A percentile compares a stretch with the other conserved stretches of the same genome.
Evolutionary conservation across 1,140 invertebrate genomes (phyloP).

Genomic region (Ceratosolen fusciceps): DNA sequence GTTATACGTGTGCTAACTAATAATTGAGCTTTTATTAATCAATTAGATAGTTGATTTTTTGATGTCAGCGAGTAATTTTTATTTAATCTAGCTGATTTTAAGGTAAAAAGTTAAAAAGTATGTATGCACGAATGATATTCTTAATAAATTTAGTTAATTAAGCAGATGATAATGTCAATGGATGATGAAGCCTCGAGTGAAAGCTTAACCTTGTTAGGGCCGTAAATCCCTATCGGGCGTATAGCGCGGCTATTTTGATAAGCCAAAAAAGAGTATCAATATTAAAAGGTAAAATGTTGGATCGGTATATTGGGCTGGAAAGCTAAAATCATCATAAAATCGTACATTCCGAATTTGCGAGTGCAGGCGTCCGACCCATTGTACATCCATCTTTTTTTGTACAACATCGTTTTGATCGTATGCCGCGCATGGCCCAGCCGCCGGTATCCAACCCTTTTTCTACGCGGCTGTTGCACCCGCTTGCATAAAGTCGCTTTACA

Average conservation of each 20-base stretch:
- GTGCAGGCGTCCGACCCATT: not conserved
- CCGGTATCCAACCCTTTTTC: not conserved
- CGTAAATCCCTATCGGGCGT: no score
- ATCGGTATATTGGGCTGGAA: not conserved
- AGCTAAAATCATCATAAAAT: not conserved
- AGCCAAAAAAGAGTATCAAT: not conserved
- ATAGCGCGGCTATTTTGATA: not conserved
- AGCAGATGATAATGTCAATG: no score
- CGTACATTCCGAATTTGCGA: not conserved
- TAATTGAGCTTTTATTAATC: not conserved
- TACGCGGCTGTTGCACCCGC: conserved; percentile 11
- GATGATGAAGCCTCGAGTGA: no score
- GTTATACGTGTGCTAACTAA: not conserved
- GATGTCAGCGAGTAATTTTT: not conserved
- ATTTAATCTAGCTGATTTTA: no score
- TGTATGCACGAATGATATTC: no score
- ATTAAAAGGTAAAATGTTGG: not conserved
- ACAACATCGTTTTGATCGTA: conserved; percentile 7
- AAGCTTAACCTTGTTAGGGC: no score
- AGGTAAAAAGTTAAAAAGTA: no score
- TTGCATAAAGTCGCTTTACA: conserved; percentile 32
- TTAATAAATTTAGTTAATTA: no score
- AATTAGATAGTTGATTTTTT: not conserved
- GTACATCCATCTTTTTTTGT: conserved; percentile 36
- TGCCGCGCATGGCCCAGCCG: not conserved